Evolutionary conservation across 2,888 invertebrate species (phyloP).

Genomic region (Andrena dorsata): DNA sequence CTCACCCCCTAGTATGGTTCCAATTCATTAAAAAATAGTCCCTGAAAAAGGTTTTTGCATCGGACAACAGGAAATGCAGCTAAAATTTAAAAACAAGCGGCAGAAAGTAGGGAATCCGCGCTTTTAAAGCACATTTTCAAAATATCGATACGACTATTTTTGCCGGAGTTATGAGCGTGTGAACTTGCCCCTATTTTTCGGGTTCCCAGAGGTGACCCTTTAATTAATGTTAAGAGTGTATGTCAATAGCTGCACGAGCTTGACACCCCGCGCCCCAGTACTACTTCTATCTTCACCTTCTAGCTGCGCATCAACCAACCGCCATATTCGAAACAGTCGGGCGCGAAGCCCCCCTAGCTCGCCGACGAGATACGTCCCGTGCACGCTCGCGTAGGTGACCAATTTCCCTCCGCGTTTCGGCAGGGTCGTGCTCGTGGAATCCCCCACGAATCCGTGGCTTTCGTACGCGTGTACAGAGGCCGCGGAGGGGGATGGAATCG

Average conservation of each 20-base stretch:
- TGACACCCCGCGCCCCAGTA: background rate
- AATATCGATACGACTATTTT: too few relatives aligned
- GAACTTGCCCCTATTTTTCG: too few relatives aligned
- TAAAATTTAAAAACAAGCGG: too few relatives aligned
- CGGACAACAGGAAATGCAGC: too few relatives aligned
- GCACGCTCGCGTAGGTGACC: slow-evolving; percentile 44
- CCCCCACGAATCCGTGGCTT: slow-evolving; percentile 58
- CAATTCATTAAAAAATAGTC: too few relatives aligned
- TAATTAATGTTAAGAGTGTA: too few relatives aligned
- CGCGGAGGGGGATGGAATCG: background rate
- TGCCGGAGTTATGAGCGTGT: too few relatives aligned
- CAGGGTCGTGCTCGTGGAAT: slow-evolving; percentile 42
- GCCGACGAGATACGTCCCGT: slow-evolving; percentile 12
- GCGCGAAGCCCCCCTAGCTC: slow-evolving; percentile 10
- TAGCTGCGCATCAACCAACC: background rate
- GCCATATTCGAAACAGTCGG: slow-evolving; percentile 5
- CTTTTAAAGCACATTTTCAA: too few relatives aligned
- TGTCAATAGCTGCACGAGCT: background rate
- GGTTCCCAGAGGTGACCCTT: too few relatives aligned
- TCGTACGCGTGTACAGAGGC: slow-evolving; percentile 23
- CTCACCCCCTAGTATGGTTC: too few relatives aligned
- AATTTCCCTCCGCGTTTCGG: slow-evolving; percentile 57
- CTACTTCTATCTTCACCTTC: background rate
- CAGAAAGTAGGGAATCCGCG: too few relatives aligned
- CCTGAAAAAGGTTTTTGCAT: too few relatives aligned